phyloP scores from a whole-genome alignment of 2,888 invertebrate genomes.

The Diploptera punctata region DNA sequence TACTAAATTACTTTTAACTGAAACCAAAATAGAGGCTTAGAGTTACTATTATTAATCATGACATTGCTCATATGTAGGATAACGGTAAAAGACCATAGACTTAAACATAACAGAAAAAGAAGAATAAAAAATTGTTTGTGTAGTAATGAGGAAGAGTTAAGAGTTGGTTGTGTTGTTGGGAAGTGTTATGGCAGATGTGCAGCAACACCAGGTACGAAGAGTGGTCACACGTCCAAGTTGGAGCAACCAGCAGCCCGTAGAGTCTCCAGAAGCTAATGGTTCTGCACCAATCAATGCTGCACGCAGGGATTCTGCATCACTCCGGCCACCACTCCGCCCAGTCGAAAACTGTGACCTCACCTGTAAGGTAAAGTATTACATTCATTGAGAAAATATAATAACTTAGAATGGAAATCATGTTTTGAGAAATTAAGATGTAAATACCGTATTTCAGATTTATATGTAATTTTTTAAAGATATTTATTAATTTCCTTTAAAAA shows the following conservation, averaged over 20 bases:
- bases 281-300: not conserved
- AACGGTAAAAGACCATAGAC: too few species aligned
- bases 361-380: constrained; percentile 65
- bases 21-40: too few species aligned
- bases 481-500: too few species aligned
- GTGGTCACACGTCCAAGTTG: constrained; percentile 7
- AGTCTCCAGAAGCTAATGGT: not conserved
- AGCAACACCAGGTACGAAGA: constrained; percentile 17
- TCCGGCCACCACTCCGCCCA: constrained; percentile 31
- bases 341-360: constrained; percentile 62
- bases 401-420: too few species aligned
- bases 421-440: too few species aligned
- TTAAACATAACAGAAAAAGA: too few species aligned
- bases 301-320: constrained; percentile 2
- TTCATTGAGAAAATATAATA: too few species aligned
- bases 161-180: not conserved
- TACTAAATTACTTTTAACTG: too few species aligned
- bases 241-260: constrained; percentile 2
- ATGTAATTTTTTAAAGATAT: too few species aligned
- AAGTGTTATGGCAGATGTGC: constrained; percentile 19
- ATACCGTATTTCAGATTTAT: too few species aligned
- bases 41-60: too few species aligned
- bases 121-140: not conserved
- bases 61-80: too few species aligned
- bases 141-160: not conserved